A percentile compares a stretch with the other conserved stretches of the same genome.
These are phyloP conservation scores for Carettochelys insculpta DNA, from an alignment of 2,113 vertebrate species.

Conservation along the genomic window DNA sequence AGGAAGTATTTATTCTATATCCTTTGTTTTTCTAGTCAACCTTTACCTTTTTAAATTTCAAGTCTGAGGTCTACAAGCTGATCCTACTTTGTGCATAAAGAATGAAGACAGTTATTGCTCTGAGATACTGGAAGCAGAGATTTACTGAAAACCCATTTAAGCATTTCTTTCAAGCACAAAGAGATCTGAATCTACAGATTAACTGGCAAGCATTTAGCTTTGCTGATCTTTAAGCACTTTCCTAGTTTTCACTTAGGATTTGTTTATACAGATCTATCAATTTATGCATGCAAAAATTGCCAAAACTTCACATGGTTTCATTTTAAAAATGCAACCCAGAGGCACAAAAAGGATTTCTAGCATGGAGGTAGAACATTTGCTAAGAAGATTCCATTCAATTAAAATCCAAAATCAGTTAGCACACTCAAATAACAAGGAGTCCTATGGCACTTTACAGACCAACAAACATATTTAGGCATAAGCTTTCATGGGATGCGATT, in stretches of 20 bases:
- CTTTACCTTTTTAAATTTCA: not conserved
- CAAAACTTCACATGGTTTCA: fast-evolving
- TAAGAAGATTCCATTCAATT: not conserved
- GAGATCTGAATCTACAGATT: not conserved
- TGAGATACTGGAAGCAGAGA: not conserved
- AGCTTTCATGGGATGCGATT: too few species aligned
- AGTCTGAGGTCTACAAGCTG: not conserved
- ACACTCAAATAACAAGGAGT: too few species aligned
- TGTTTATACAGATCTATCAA: not conserved
- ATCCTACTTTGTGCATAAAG: not conserved
- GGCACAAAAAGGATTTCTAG: not conserved
- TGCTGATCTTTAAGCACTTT: fast-evolving
- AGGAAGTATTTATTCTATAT: not conserved
- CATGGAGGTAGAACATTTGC: not conserved
- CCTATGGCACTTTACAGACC: too few species aligned
- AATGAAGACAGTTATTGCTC: fast-evolving
- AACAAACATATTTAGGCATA: too few species aligned
- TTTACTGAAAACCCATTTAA: not conserved
- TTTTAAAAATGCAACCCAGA: not conserved
- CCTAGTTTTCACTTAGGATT: fast-evolving
- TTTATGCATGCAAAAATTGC: not conserved
- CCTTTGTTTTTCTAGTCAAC: not conserved
- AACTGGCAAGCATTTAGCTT: not conserved
- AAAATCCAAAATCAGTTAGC: not conserved
- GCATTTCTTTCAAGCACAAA: not conserved